Conservation (phyloP, 2,113 vertebrate genomes). For the Corythoichthys intestinalis region DNA sequence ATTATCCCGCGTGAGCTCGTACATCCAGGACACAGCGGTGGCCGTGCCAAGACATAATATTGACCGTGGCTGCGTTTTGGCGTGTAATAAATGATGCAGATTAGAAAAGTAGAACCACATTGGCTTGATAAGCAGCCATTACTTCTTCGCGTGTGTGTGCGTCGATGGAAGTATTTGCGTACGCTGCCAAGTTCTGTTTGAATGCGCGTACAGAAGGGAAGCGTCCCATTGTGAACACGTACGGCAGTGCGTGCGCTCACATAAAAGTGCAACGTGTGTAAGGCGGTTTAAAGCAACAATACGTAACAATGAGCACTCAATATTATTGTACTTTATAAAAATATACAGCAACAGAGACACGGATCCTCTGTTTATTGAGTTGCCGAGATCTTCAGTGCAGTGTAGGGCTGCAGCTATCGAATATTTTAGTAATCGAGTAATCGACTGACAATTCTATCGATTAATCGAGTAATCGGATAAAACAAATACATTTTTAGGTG, state of each 20-base stretch:
- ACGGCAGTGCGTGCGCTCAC: constrained; percentile 22
- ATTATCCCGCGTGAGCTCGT: constrained; percentile 46
- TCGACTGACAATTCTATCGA: too few relatives aligned
- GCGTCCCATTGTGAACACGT: constrained; percentile 62
- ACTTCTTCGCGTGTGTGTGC: constrained; percentile 23
- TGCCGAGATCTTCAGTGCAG: too few relatives aligned
- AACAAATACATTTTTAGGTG: too few relatives aligned
- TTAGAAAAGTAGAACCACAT: constrained; percentile 75
- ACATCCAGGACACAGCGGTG: constrained; percentile 53
- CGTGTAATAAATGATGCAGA: constrained; percentile 75
- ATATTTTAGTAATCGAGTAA: too few relatives aligned
- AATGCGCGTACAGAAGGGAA: constrained; percentile 60
- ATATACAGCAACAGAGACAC: too few relatives aligned
- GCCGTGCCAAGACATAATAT: constrained; percentile 73
- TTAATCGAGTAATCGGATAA: too few relatives aligned
- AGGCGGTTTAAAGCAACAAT: constrained; percentile 1
- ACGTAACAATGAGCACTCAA: background rate
- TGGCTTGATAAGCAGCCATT: constrained; percentile 64
- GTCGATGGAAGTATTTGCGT: constrained; percentile 38
- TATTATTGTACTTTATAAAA: too few relatives aligned
- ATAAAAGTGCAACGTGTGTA: constrained; percentile 13
- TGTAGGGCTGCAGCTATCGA: too few relatives aligned
- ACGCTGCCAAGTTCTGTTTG: constrained; percentile 61
- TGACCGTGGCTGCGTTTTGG: constrained; percentile 70
- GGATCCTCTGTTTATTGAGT: too few relatives aligned